phyloP scores from a whole-genome alignment of 1,140 invertebrate species.

The Harlomillsia oculata region DNA sequence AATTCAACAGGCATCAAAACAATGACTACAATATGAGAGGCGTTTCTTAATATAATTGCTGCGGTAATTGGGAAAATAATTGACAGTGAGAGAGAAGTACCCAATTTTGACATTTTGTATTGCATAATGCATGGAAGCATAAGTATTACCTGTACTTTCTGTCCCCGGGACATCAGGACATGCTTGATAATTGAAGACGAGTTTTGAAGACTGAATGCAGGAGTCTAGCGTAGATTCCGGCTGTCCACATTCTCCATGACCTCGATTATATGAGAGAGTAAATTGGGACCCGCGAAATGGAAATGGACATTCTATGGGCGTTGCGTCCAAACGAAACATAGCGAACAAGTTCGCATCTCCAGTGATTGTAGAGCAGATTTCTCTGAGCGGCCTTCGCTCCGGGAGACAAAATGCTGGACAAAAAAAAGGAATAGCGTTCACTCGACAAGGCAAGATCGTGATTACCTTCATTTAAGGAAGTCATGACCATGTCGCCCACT shows the following conservation, averaged over 20 bases:
- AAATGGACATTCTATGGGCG: conserved; percentile 71
- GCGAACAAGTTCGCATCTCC: conserved; percentile 80
- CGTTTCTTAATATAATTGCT: too few relatives aligned
- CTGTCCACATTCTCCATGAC: conserved; percentile 40
- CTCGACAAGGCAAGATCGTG: not conserved
- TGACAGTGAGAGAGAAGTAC: too few relatives aligned
- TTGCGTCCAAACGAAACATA: conserved; percentile 73
- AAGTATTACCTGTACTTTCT: conserved; percentile 40
- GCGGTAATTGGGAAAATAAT: too few relatives aligned
- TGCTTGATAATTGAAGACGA: conserved; percentile 54
- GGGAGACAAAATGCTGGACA: conserved; percentile 8
- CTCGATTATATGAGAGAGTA: conserved; percentile 66
- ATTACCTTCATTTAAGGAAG: too few relatives aligned
- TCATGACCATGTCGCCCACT: too few relatives aligned
- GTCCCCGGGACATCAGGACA: conserved; percentile 51
- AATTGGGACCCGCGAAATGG: conserved; percentile 44
- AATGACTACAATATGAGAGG: too few relatives aligned
- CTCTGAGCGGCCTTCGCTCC: conserved; percentile 4
- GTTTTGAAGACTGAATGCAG: conserved; percentile 51
- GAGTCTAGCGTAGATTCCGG: conserved; percentile 52
- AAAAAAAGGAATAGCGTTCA: not conserved
- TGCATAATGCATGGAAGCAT: too few relatives aligned
- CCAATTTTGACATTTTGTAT: too few relatives aligned
- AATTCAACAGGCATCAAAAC: conserved; percentile 71
- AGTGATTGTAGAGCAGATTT: conserved; percentile 71